Percentiles rank a stretch among this genome's conserved stretches.
Conservation (phyloP, 2,888 invertebrate species). For the Antitype chi region DNA sequence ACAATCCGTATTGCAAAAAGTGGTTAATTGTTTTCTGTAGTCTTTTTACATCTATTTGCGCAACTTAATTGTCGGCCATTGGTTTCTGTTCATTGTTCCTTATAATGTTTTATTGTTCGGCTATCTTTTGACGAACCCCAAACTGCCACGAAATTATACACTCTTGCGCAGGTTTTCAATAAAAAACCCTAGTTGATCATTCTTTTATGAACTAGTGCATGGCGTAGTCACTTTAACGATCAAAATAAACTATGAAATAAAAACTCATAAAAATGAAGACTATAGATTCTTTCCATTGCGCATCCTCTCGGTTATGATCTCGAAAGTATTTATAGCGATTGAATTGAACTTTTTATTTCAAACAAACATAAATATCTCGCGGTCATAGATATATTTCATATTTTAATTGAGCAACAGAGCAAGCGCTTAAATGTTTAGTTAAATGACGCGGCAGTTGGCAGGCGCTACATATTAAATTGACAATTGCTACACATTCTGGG, state of each 20-base stretch:
- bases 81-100: slow-evolving; percentile 69
- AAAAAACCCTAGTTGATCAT: slow-evolving; percentile 28
- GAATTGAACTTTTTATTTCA: slow-evolving; percentile 18
- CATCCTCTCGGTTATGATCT: slow-evolving; percentile 24
- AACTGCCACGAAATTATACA: slow-evolving; percentile 27
- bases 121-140: slow-evolving; percentile 45
- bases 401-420: slow-evolving; percentile 42
- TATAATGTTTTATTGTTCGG: slow-evolving; percentile 41
- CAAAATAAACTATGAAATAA: slow-evolving; percentile 32
- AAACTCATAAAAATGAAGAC: slow-evolving; percentile 26
- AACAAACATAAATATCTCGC: slow-evolving; percentile 12
- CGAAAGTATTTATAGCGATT: slow-evolving; percentile 24
- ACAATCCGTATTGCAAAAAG: slow-evolving; percentile 81
- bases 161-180: slow-evolving; percentile 16
- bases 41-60: slow-evolving; percentile 77
- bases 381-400: slow-evolving; percentile 40
- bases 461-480: slow-evolving; percentile 52
- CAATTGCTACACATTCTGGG: slow-evolving; percentile 63
- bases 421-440: slow-evolving; percentile 53
- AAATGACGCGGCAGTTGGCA: slow-evolving; percentile 55
- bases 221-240: slow-evolving; percentile 32
- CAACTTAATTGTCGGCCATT: slow-evolving; percentile 74
- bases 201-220: slow-evolving; percentile 28
- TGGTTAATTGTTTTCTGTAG: slow-evolving; percentile 73
- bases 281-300: slow-evolving; percentile 26